Evolutionary conservation across 2,888 invertebrate genomes (phyloP).

Genomic region (Conops quadrifasciatus): DNA sequence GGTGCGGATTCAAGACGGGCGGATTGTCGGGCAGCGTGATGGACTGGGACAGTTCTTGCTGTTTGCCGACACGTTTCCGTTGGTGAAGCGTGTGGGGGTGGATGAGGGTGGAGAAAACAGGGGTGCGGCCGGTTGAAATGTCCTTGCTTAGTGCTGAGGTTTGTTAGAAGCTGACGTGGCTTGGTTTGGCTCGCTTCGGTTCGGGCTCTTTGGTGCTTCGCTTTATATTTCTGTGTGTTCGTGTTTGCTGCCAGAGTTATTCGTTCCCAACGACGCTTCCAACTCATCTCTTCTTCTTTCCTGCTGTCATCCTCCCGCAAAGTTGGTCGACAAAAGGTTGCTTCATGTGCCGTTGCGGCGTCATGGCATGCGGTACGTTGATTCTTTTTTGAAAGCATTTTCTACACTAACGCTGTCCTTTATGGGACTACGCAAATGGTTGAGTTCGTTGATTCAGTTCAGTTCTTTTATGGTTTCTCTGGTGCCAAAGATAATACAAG

Average conservation of each 20-base stretch:
- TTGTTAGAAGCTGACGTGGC: not conserved
- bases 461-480: conserved; percentile 8
- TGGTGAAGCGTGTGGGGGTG: conserved; percentile 6
- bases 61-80: conserved; percentile 9
- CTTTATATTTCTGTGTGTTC: no score
- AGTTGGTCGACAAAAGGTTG: not conserved
- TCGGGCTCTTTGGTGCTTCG: not conserved
- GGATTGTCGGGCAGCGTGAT: not conserved
- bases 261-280: not conserved
- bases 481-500: conserved; percentile 31
- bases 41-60: not conserved
- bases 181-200: not conserved
- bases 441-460: conserved; percentile 15
- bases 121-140: not conserved
- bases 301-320: not conserved
- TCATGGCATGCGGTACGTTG: conserved; percentile 23
- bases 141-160: not conserved
- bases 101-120: not conserved
- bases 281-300: not conserved
- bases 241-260: not conserved
- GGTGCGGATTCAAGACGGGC: not conserved
- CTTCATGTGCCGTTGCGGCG: not conserved
- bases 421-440: conserved; percentile 1
- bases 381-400: conserved; percentile 2
- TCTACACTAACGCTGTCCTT: conserved; percentile 7